Evolutionary conservation across 2,113 vertebrate genomes (phyloP).

Genomic region (Apodemus sylvaticus): DNA sequence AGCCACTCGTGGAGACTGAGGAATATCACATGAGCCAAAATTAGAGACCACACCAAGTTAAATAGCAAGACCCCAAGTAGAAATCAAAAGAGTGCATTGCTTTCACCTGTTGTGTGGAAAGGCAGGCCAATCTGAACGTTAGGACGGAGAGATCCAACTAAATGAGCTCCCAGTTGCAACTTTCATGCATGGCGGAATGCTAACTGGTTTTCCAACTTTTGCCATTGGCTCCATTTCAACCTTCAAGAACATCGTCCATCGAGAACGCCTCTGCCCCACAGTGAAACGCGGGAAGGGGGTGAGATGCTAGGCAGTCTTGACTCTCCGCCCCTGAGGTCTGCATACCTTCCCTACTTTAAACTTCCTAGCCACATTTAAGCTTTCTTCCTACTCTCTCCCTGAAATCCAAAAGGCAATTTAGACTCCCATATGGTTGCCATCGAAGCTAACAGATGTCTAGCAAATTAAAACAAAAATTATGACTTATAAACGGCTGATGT

Average conservation of each 20-base stretch:
- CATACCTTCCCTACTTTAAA: constrained; percentile 65
- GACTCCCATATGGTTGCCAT: constrained; percentile 81
- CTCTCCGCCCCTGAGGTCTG: constrained; percentile 64
- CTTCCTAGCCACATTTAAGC: constrained; percentile 70
- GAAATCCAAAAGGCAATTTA: constrained; percentile 81
- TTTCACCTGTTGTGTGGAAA: constrained; percentile 29
- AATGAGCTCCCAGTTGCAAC: constrained; percentile 3
- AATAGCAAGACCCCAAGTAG: background rate
- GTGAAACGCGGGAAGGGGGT: constrained; percentile 23
- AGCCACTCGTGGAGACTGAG: background rate
- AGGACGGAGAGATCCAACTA: background rate
- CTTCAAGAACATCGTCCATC: background rate
- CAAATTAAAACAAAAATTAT: constrained; percentile 85
- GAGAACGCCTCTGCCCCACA: background rate
- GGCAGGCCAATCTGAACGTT: background rate
- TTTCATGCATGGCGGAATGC: constrained; percentile 8
- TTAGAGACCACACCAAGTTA: background rate
- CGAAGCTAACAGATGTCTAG: constrained; percentile 83
- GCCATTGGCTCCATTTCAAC: constrained; percentile 33
- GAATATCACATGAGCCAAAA: no score
- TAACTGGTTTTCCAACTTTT: constrained; percentile 37
- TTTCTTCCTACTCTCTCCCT: constrained; percentile 72
- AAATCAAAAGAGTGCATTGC: background rate
- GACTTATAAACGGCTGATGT: constrained; percentile 81
- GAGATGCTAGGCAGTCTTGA: background rate